These are phyloP conservation scores for Corella eumyota DNA, from an alignment of 23 tunicate genomes.

Conservation along the genomic window DNA sequence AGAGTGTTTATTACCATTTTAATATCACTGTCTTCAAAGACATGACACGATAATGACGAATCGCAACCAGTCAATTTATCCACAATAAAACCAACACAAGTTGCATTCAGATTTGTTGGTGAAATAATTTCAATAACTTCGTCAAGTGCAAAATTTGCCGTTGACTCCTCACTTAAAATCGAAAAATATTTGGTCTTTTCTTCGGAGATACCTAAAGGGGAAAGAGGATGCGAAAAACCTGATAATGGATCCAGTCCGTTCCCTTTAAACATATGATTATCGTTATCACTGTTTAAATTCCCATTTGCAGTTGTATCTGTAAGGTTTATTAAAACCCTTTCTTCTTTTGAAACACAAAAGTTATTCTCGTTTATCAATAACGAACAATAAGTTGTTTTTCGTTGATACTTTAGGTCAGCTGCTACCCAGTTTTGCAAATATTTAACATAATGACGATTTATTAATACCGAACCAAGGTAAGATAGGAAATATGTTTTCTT, in stretches of 20 bases:
- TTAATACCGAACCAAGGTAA: conserved; percentile 9
- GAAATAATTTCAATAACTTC: conserved; percentile 21
- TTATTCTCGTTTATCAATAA: conserved; percentile 8
- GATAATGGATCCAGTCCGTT: neutral
- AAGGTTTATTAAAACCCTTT: conserved; percentile 17
- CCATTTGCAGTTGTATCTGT: neutral
- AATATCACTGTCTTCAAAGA: conserved; percentile 3
- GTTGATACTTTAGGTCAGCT: conserved; percentile 16
- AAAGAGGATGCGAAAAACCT: conserved; percentile 7
- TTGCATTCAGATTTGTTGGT: conserved; percentile 12
- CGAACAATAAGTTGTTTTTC: conserved; percentile 7
- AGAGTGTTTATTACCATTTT: too few relatives aligned
- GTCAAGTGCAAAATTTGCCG: conserved; percentile 5
- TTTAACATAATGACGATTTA: conserved; percentile 21
- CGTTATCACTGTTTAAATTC: neutral
- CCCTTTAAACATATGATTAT: too few relatives aligned
- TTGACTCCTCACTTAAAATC: too few relatives aligned
- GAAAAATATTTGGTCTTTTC: neutral
- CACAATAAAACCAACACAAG: conserved; percentile 8
- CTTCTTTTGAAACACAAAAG: conserved; percentile 16
- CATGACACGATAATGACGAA: conserved; percentile 2
- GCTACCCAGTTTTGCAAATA: conserved; percentile 48
- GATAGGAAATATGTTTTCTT: conserved; percentile 8
- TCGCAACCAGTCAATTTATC: neutral
- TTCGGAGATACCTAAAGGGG: neutral